Evolutionary conservation across 2,797 vertebrate species (phyloP).

Genomic region (Cynodonichthys magdalenae): DNA sequence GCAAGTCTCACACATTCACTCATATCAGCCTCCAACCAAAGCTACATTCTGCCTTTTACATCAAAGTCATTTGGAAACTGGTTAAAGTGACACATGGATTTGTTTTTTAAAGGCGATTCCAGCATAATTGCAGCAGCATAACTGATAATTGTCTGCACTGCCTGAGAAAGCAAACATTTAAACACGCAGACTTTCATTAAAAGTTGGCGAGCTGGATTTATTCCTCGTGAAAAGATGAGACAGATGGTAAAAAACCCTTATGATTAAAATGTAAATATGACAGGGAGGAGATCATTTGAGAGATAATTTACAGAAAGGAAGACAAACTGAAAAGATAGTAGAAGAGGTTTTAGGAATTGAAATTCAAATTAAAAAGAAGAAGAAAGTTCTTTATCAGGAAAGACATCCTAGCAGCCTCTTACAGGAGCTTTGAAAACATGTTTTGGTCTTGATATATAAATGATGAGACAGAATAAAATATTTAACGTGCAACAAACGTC

Average conservation of each 20-base stretch:
- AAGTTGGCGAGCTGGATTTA: conserved; percentile 5
- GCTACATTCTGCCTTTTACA: conserved; percentile 31
- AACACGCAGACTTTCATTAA: conserved; percentile 22
- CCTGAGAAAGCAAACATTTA: conserved; percentile 11
- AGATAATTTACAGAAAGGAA: conserved; percentile 3
- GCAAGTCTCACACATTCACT: conserved; percentile 4
- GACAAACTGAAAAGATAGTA: not conserved
- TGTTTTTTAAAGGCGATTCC: conserved; percentile 24
- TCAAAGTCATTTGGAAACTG: conserved; percentile 26
- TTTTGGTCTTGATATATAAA: too few species aligned
- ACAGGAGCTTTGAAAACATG: too few species aligned
- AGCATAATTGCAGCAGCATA: conserved; percentile 19
- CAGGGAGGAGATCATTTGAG: not conserved
- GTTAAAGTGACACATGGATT: conserved; percentile 29
- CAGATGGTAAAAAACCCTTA: conserved; percentile 15
- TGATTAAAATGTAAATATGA: conserved; percentile 22
- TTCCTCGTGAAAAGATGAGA: conserved; percentile 30
- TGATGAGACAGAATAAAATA: too few species aligned
- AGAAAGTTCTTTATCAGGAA: too few species aligned
- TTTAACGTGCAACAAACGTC: too few species aligned
- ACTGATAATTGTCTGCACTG: conserved; percentile 21
- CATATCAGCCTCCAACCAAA: conserved; percentile 25
- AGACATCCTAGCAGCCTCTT: too few species aligned
- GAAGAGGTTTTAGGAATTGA: not conserved
- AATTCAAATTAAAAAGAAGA: not conserved